phyloP scores from a whole-genome alignment of 2,888 invertebrate genomes.

The Spodoptera littoralis region DNA sequence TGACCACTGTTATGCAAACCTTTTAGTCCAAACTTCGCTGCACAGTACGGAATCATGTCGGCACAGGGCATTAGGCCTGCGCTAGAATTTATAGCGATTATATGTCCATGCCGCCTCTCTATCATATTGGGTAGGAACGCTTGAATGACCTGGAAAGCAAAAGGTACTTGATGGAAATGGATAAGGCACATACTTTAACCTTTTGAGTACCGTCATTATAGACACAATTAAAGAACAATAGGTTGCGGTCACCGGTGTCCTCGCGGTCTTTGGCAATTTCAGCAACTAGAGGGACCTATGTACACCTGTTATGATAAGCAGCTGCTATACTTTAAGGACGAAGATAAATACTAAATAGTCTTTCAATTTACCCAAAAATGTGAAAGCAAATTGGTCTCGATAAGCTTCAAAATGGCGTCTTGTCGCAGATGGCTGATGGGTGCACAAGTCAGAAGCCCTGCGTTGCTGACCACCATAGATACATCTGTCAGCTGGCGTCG shows the following conservation, averaged over 20 bases:
- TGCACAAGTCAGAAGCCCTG: conserved; percentile 72
- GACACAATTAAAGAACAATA: too few relatives aligned
- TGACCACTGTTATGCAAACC: conserved; percentile 59
- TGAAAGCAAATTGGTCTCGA: conserved; percentile 80
- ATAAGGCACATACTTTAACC: too few relatives aligned
- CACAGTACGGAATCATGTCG: conserved; percentile 82
- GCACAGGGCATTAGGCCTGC: conserved; percentile 80
- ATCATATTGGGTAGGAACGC: conserved; percentile 84
- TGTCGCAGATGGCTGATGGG: conserved; percentile 73
- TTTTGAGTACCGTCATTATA: too few relatives aligned
- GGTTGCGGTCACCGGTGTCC: too few relatives aligned
- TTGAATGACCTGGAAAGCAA: conserved; percentile 75
- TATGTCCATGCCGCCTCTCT: conserved; percentile 81
- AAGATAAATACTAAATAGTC: neutral
- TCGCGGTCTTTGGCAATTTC: too few relatives aligned
- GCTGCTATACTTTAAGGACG: too few relatives aligned
- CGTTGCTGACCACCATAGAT: conserved; percentile 82
- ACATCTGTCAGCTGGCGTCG: conserved; percentile 78
- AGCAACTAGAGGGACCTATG: too few relatives aligned
- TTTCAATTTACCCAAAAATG: conserved; percentile 78
- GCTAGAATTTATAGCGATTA: conserved; percentile 83
- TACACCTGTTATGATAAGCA: too few relatives aligned
- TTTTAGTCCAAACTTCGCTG: conserved; percentile 83
- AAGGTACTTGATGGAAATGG: too few relatives aligned
- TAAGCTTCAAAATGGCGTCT: conserved; percentile 69